Conservation (phyloP, 2,113 vertebrate genomes). For the Sander lucioperca region DNA sequence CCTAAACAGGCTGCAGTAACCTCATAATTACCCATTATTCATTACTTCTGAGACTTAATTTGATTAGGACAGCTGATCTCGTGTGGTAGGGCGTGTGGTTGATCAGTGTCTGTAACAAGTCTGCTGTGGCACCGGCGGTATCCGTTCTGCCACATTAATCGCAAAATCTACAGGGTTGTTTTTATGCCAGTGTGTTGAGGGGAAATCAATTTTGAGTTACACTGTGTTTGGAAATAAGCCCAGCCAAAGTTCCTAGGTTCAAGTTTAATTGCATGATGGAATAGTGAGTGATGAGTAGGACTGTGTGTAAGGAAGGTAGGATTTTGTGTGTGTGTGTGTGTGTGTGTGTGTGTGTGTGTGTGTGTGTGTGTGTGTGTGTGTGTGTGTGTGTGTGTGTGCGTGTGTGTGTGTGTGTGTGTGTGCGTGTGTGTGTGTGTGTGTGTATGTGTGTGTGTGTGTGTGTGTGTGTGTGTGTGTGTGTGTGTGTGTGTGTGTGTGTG, state of each 20-base stretch:
- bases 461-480: constrained; percentile 11
- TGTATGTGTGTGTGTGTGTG: constrained; percentile 5
- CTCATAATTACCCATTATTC: constrained; percentile 61
- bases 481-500: constrained; percentile 4
- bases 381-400: constrained; percentile 10
- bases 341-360: background rate
- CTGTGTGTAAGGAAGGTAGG: background rate
- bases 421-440: constrained; percentile 9
- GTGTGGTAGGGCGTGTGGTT: constrained; percentile 19
- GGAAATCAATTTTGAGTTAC: constrained; percentile 69
- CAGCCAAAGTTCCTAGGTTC: constrained; percentile 60
- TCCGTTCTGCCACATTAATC: constrained; percentile 60
- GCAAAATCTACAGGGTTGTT: constrained; percentile 48
- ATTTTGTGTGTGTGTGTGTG: background rate
- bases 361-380: constrained; percentile 5
- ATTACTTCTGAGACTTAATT: constrained; percentile 46
- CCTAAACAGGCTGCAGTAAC: constrained; percentile 9
- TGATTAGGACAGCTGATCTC: constrained; percentile 35
- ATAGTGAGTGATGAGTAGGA: constrained; percentile 47
- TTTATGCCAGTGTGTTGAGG: constrained; percentile 40
- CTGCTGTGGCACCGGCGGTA: background rate
- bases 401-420: constrained; percentile 4
- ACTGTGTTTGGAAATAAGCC: constrained; percentile 64
- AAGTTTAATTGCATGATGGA: constrained; percentile 73
- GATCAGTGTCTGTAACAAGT: constrained; percentile 8